Evolutionary conservation across 92 coral and sea anemone genomes (phyloP).

Genomic region (Epizoanthus rinbou): DNA sequence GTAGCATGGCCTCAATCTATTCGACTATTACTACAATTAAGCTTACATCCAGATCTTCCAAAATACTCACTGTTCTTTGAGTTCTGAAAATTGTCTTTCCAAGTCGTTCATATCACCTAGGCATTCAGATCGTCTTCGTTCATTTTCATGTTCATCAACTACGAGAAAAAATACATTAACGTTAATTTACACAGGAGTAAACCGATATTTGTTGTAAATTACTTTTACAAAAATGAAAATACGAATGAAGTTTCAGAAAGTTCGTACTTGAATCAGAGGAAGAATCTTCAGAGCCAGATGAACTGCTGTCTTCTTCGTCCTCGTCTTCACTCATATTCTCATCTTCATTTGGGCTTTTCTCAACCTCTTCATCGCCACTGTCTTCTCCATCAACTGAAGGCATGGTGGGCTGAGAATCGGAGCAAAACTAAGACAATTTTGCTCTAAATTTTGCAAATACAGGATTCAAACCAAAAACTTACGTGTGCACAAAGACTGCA

Average conservation of each 20-base stretch:
- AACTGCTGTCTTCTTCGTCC: conserved; percentile 87
- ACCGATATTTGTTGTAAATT: background rate
- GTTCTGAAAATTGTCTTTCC: conserved; percentile 93
- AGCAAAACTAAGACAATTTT: conserved; percentile 6
- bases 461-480: background rate
- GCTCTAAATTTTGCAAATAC: background rate
- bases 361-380: conserved; percentile 96
- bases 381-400: conserved; percentile 99
- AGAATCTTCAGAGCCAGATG: conserved; percentile 92
- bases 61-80: conserved; percentile 91
- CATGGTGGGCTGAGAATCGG: conserved; percentile 41
- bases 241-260: background rate
- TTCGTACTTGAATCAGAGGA: conserved; percentile 75
- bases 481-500: conserved; percentile 18
- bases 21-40: background rate
- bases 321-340: conserved; percentile 99
- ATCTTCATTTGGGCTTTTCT: conserved; percentile 89
- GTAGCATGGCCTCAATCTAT: no score
- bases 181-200: background rate
- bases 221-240: background rate
- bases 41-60: background rate
- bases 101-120: conserved; percentile 94
- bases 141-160: conserved; percentile 98
- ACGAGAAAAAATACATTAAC: background rate
- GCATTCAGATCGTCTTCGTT: conserved; percentile 89